Percentiles rank a stretch among this genome's conserved stretches.
phyloP scores from a whole-genome alignment of 2,113 vertebrate genomes.

The Marcusenius ussheri region DNA sequence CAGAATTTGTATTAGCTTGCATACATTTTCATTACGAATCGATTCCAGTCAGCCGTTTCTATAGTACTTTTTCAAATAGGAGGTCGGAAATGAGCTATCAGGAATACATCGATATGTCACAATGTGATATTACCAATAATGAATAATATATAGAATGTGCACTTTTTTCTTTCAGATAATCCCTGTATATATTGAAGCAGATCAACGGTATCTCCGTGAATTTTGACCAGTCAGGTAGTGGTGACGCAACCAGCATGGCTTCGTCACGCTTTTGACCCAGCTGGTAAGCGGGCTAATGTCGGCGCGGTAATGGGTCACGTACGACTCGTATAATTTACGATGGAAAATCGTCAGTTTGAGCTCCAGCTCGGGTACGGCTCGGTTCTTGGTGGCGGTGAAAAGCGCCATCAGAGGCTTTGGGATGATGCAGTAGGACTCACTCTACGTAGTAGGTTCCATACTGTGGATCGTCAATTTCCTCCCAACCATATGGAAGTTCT shows the following conservation, averaged over 20 bases:
- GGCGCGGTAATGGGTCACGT: not conserved
- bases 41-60: not conserved
- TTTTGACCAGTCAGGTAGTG: too few relatives aligned
- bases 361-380: not conserved
- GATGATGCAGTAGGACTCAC: constrained; percentile 64
- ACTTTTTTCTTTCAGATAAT: not conserved
- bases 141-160: not conserved
- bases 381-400: not conserved
- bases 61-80: not conserved
- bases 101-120: not conserved
- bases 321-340: too few relatives aligned
- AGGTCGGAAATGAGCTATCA: not conserved
- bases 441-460: constrained; percentile 94
- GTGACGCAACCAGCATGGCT: too few relatives aligned
- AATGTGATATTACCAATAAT: not conserved
- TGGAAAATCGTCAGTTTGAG: too few relatives aligned
- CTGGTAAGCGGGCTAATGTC: too few relatives aligned
- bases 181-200: not conserved
- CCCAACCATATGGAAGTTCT: constrained; percentile 99
- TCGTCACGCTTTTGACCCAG: too few relatives aligned
- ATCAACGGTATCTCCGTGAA: not conserved
- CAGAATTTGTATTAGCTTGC: not conserved
- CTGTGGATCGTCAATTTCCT: constrained; percentile 94
- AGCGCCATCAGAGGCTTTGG: not conserved
- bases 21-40: not conserved